Conservation (phyloP, 2,113 vertebrate genomes). For the Mormyrus iriodes region DNA sequence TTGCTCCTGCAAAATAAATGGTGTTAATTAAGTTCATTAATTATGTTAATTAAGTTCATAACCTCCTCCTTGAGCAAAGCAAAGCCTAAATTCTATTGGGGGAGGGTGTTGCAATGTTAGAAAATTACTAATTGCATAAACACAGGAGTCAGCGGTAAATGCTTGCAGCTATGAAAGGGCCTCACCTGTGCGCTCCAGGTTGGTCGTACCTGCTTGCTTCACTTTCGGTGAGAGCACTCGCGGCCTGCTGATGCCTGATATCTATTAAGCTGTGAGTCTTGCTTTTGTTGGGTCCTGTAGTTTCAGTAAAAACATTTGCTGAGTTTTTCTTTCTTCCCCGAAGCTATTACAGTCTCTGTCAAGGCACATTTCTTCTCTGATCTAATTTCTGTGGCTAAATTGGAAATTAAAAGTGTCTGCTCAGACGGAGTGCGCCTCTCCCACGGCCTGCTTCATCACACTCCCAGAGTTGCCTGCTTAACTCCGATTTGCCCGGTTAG, state of each 20-base stretch:
- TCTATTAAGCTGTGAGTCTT: conserved; percentile 5
- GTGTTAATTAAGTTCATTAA: not conserved
- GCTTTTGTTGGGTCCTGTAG: not conserved
- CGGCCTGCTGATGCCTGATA: not conserved
- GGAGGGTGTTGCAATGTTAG: not conserved
- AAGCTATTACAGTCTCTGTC: conserved; percentile 2
- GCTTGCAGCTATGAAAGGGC: not conserved
- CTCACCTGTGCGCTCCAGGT: not conserved
- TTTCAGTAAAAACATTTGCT: not conserved
- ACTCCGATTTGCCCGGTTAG: not conserved
- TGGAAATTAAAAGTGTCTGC: not conserved
- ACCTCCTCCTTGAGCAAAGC: not conserved
- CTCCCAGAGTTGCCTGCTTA: not conserved
- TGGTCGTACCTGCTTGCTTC: not conserved
- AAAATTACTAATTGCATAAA: not conserved
- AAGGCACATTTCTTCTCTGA: conserved; percentile 1
- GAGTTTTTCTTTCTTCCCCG: not conserved
- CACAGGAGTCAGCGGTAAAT: not conserved
- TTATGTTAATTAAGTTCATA: not conserved
- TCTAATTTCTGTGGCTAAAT: conserved; percentile 8
- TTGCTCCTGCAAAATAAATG: not conserved
- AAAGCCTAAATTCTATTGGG: not conserved
- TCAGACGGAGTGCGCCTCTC: not conserved
- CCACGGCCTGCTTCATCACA: not conserved
- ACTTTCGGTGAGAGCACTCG: not conserved